phyloP scores from a whole-genome alignment of 1,140 invertebrate genomes.

The Coenobita brevimanus region DNA sequence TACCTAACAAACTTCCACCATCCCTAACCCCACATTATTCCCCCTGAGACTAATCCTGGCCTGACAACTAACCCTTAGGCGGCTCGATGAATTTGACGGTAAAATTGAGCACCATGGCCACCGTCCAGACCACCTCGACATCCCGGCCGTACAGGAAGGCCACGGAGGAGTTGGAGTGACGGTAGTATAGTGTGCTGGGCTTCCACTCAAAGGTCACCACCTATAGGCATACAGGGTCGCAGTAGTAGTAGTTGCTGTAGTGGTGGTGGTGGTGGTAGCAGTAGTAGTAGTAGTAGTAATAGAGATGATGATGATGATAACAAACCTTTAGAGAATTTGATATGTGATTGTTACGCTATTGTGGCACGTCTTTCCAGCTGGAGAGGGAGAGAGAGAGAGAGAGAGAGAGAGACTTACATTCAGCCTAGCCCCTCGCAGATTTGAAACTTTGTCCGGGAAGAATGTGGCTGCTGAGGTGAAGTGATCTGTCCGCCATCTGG shows the following conservation, averaged over 20 bases:
- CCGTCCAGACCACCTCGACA: slow-evolving; percentile 13
- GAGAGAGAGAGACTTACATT: slow-evolving; percentile 34
- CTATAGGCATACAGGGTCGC: slow-evolving; percentile 4
- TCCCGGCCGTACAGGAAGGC: slow-evolving; percentile 17
- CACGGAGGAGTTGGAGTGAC: neutral
- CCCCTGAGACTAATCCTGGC: neutral
- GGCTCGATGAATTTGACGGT: neutral
- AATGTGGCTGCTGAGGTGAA: neutral
- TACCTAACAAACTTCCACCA: neutral
- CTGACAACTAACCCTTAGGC: slow-evolving; percentile 1
- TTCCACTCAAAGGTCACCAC: slow-evolving; percentile 42
- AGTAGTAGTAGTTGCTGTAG: too few relatives aligned
- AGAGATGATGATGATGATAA: neutral
- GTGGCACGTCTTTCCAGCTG: too few relatives aligned
- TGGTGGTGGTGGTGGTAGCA: neutral
- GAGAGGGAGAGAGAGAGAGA: too few relatives aligned
- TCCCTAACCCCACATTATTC: neutral
- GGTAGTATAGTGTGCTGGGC: slow-evolving; percentile 32
- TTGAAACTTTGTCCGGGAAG: slow-evolving; percentile 35
- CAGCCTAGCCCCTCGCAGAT: slow-evolving; percentile 25
- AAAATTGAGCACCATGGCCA: slow-evolving; percentile 25
- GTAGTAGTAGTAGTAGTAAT: neutral
- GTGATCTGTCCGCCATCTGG: neutral
- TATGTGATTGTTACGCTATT: neutral
- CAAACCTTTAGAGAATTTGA: too few relatives aligned